phyloP scores from a whole-genome alignment of 2,888 invertebrate species.

The Ochropleura plecta region DNA sequence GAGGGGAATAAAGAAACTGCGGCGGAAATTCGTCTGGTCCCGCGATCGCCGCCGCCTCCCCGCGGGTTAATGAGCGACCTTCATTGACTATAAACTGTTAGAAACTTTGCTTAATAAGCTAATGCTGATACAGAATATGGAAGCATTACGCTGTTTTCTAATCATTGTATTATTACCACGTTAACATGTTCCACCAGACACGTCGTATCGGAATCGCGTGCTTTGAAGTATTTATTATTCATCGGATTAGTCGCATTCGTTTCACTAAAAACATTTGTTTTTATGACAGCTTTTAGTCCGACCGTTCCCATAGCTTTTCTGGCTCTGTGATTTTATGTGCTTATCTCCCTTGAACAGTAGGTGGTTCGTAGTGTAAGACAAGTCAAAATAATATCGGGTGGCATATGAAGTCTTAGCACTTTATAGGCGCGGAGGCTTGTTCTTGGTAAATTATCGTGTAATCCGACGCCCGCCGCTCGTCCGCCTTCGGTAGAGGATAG shows the following conservation, averaged over 20 bases:
- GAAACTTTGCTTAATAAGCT: slow-evolving; percentile 71
- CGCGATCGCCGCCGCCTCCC: slow-evolving; percentile 71
- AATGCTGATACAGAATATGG: slow-evolving; percentile 58
- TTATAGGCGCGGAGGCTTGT: slow-evolving; percentile 31
- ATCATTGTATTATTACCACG: slow-evolving; percentile 51
- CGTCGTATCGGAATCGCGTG: slow-evolving; percentile 39
- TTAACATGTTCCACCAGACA: slow-evolving; percentile 41
- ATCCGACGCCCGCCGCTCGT: slow-evolving; percentile 39
- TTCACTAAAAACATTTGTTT: slow-evolving; percentile 45
- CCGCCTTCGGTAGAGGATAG: slow-evolving; percentile 9
- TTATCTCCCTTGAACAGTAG: slow-evolving; percentile 24
- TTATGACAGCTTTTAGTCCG: slow-evolving; percentile 33
- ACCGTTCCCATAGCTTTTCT: slow-evolving; percentile 39
- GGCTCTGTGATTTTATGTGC: slow-evolving; percentile 10
- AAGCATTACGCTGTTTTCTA: slow-evolving; percentile 58
- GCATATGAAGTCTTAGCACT: slow-evolving; percentile 27
- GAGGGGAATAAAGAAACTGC: slow-evolving; percentile 65
- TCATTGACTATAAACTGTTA: slow-evolving; percentile 70
- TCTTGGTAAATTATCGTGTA: slow-evolving; percentile 51
- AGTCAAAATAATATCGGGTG: slow-evolving; percentile 36
- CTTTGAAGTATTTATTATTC: slow-evolving; percentile 52
- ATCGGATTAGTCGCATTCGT: slow-evolving; percentile 53
- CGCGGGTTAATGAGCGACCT: slow-evolving; percentile 69
- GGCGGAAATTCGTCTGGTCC: slow-evolving; percentile 78
- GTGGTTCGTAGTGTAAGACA: slow-evolving; percentile 22